phyloP scores from a whole-genome alignment of 1,140 invertebrate genomes.

The Macrotrachela quadricornifera region DNA sequence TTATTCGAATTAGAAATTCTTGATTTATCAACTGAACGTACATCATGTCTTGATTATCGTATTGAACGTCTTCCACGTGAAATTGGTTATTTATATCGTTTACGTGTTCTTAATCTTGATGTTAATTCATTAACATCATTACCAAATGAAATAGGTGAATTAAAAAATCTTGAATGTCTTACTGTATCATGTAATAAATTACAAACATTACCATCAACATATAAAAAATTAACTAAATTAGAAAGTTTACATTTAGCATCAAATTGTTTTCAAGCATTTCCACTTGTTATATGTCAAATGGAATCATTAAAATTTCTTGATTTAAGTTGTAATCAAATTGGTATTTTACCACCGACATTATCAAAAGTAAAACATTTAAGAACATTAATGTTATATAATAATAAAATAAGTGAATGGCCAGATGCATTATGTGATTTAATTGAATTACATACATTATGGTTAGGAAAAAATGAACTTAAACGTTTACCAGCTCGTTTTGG shows the following conservation, averaged over 20 bases:
- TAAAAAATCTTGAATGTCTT: conserved; percentile 22
- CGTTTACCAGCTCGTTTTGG: conserved; percentile 21
- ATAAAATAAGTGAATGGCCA: conserved; percentile 21
- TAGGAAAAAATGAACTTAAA: conserved; percentile 23
- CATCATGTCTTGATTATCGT: conserved; percentile 24
- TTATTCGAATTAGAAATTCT: conserved; percentile 22
- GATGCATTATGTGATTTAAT: conserved; percentile 20
- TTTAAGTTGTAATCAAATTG: conserved; percentile 19
- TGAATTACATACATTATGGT: conserved; percentile 22
- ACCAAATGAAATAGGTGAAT: conserved; percentile 18
- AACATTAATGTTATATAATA: conserved; percentile 22
- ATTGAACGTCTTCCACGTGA: conserved; percentile 17
- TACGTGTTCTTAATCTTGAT: conserved; percentile 24
- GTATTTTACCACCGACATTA: conserved; percentile 17
- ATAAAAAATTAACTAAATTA: conserved; percentile 18
- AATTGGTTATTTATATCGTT: conserved; percentile 21
- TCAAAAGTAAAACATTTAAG: conserved; percentile 18
- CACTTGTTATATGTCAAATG: conserved; percentile 13
- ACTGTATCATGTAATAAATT: conserved; percentile 27
- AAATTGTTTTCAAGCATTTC: conserved; percentile 23
- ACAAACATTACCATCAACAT: conserved; percentile 16
- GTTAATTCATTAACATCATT: conserved; percentile 23
- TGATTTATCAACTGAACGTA: conserved; percentile 27
- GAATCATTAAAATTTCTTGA: conserved; percentile 23
- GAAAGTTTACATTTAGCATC: conserved; percentile 27